phyloP scores from a whole-genome alignment of 2,888 invertebrate genomes.

The Sinodicranocentrus sp. region DNA sequence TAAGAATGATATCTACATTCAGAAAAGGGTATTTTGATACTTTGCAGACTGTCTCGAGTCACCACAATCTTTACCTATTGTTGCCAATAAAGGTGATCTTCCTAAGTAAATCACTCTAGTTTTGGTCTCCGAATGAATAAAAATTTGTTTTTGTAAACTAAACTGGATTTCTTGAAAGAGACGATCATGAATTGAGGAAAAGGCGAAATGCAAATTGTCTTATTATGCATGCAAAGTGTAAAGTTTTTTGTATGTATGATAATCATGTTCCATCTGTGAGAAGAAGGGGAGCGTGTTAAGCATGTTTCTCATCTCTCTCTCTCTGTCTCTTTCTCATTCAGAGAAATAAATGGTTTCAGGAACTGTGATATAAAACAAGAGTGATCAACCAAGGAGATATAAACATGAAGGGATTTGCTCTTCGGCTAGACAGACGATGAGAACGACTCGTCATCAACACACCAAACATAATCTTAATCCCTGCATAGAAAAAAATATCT shows the following conservation, averaged over 20 bases:
- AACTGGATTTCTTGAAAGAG: neutral
- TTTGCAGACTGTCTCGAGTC: neutral
- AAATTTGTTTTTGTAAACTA: conserved; percentile 18
- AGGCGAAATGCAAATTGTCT: neutral
- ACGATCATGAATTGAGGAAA: neutral
- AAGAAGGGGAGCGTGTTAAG: neutral
- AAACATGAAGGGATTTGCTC: conserved; percentile 63
- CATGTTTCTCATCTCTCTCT: neutral
- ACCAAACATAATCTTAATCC: conserved; percentile 9
- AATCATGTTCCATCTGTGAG: conserved; percentile 13
- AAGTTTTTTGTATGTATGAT: neutral
- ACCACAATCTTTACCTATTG: neutral
- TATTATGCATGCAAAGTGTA: neutral
- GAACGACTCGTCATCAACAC: conserved; percentile 58
- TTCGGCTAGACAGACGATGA: conserved; percentile 66
- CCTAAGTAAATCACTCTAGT: conserved; percentile 47
- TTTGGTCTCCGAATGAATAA: neutral
- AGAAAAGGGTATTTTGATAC: neutral
- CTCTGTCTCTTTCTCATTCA: neutral
- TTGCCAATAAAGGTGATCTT: conserved; percentile 51
- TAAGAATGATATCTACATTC: neutral
- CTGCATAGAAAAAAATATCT: conserved; percentile 10
- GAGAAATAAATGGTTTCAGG: conserved; percentile 49
- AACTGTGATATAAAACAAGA: conserved; percentile 44
- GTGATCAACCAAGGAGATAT: conserved; percentile 33